Percentiles rank a stretch among this genome's conserved stretches.
phyloP scores from a whole-genome alignment of 2,113 vertebrate species.

The Lepisosteus oculatus region DNA sequence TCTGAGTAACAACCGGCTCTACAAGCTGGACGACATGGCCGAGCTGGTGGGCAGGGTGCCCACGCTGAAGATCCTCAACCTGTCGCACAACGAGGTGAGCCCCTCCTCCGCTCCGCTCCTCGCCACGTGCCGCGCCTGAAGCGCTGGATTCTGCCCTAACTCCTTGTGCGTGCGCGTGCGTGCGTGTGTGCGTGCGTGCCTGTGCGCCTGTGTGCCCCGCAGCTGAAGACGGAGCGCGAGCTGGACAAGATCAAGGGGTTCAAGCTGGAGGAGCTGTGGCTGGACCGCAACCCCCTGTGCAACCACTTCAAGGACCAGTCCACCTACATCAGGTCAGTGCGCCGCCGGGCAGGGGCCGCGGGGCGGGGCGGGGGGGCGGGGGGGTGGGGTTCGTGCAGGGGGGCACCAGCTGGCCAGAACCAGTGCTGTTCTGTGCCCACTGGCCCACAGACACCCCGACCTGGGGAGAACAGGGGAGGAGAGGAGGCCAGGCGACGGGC shows the following conservation, averaged over 20 bases:
- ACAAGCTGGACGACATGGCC: constrained; percentile 71
- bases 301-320: constrained; percentile 77
- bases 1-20: constrained; percentile 79
- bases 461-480: neutral
- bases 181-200: too few species aligned
- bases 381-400: too few species aligned
- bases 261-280: constrained; percentile 83
- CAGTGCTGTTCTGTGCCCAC: neutral
- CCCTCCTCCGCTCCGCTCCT: rapidly evolving
- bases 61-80: constrained; percentile 76
- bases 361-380: too few species aligned
- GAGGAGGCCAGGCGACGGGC: too few species aligned
- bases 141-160: neutral
- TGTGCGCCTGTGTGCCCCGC: too few species aligned
- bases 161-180: too few species aligned
- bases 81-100: constrained; percentile 79
- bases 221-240: constrained; percentile 70
- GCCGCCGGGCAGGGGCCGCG: neutral
- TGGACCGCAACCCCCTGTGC: constrained; percentile 78
- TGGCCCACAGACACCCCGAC: neutral
- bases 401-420: neutral
- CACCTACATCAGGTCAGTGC: constrained; percentile 83
- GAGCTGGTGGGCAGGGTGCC: constrained; percentile 72
- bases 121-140: neutral
- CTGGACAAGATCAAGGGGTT: constrained; percentile 82